Evolutionary conservation across 2,113 vertebrate genomes (phyloP), one percentile per base, ranked within the genome.

Genomic region (Narcine bancroftii): DNA sequence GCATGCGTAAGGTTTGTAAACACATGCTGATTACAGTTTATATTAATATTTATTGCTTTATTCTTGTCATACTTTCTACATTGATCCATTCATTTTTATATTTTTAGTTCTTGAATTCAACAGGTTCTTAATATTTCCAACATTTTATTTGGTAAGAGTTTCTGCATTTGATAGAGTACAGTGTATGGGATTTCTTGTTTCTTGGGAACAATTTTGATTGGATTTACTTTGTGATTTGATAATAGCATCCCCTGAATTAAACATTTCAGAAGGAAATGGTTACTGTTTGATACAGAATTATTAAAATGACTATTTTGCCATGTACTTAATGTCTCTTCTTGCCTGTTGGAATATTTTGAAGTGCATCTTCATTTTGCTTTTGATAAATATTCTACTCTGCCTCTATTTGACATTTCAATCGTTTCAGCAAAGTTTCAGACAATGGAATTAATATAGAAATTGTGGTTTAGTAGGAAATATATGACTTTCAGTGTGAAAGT

Each of bases 11-110:
- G 21, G 24, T 47, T 69, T 91, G 89, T 91, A 39, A 47, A 91
- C 26, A 42, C 50, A 60, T 21, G n/a, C 42, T 29, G 26, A 69
- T 65, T 91, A 47, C 26, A 69, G 39, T 91, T 91, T 91, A 13
- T 33, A 89, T 89, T 87, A 60, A 87, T 71, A 69, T 91, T 91
- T 91, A 47, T 91, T 69, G 39, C 89, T 91, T 71, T 65, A 91
- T 6, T 65, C 89, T 24, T 42, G 15, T 91, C 39, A 36, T 89
- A 42, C 21, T 39, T 10, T 45, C 29, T 13, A 3, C 21, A 10
- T 33, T 19, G 63, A 69, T 91, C 39, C 39, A 91, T 29, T 47
- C 11, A 69, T 47, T 60, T 89, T 45, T 91, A 47, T 36, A 4
- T 91, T 69, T 42, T 69, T 42, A 69, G 21, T 65, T 47, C 10